Base-by-base conservation (phyloP, 2,113 vertebrate genomes). In the Hipposideros armiger region DNA sequence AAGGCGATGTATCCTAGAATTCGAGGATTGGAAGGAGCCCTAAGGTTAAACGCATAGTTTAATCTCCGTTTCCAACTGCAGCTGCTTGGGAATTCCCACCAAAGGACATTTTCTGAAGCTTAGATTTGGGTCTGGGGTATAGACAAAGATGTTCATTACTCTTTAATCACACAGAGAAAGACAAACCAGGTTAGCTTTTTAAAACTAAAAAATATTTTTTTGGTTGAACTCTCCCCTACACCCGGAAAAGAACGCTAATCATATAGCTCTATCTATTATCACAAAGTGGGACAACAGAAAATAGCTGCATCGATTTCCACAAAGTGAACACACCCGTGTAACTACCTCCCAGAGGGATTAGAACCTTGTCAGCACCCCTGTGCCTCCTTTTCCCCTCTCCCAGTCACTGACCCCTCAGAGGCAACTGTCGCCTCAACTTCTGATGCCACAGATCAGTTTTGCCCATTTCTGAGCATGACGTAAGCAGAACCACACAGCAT, bases 41-140 rank as follows among this genome's bases (percentile, higher is more conserved):
- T 70, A 40, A 66, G 40, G 36, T 52, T 13, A 52, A 14, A n/a
- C 28, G 17, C 52, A n/a, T 47, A 72, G 10, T 92, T 62, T 85
- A 26, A 74, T 87, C 17, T 84, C 14, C 9, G 70, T 90, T 69
- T 88, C 45, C 82, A 95, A 72, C 42, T 22, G 60, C 3, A 62
- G 1, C 22, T 50, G 30, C 58, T 89, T 87, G 77, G 30, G 13
- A 85, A 60, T 78, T 15, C 26, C 58, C 36, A 58, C 52, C 24
- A 73, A 87, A 45, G 56, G 45, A 84, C 4, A 72, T 15, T 74
- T 87, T 70, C 32, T 84, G 66, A 88, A 91, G 87, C 84, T 92
- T 91, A 60, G 47, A 42, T 47, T 67, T 92, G 50, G 50, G 28
- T 4, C 42, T 72, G 3, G 60, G 11, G 7, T 74, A 15, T 54